Percentiles rank a stretch among this genome's conserved stretches.
phyloP scores from a whole-genome alignment of 2,797 vertebrate species.

The Enteromius unitaeniatus region DNA sequence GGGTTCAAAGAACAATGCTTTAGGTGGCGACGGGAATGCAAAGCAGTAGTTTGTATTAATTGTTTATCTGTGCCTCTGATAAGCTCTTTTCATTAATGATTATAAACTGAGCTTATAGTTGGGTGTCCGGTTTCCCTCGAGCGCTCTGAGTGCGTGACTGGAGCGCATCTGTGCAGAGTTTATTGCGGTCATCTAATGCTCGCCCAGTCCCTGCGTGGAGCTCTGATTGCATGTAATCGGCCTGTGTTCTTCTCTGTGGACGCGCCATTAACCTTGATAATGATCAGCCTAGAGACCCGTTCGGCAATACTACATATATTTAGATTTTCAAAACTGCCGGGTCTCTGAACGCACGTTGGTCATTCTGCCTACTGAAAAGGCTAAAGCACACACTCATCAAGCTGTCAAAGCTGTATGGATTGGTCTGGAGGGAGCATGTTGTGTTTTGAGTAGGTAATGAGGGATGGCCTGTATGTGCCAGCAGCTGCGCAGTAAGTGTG shows the following conservation, averaged over 20 bases:
- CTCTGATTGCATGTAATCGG: constrained; percentile 46
- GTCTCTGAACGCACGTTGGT: constrained; percentile 23
- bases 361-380: constrained; percentile 27
- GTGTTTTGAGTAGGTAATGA: constrained; percentile 47
- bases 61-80: background rate
- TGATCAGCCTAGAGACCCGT: constrained; percentile 36
- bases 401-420: constrained; percentile 42
- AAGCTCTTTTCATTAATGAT: constrained; percentile 21
- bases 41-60: constrained; percentile 19
- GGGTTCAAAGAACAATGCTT: background rate
- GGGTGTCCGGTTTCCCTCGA: constrained; percentile 39
- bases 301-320: constrained; percentile 33
- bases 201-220: background rate
- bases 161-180: constrained; percentile 32
- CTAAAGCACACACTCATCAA: constrained; percentile 24
- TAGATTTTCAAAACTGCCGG: constrained; percentile 40
- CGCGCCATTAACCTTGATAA: constrained; percentile 46
- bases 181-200: constrained; percentile 32
- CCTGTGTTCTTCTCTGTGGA: constrained; percentile 13
- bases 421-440: constrained; percentile 46
- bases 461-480: constrained; percentile 34
- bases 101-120: background rate
- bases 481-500: constrained; percentile 7
- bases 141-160: background rate
- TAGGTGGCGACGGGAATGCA: background rate